Evolutionary conservation across 2,113 vertebrate genomes (phyloP).

Genomic region (Hystrix brachyura): DNA sequence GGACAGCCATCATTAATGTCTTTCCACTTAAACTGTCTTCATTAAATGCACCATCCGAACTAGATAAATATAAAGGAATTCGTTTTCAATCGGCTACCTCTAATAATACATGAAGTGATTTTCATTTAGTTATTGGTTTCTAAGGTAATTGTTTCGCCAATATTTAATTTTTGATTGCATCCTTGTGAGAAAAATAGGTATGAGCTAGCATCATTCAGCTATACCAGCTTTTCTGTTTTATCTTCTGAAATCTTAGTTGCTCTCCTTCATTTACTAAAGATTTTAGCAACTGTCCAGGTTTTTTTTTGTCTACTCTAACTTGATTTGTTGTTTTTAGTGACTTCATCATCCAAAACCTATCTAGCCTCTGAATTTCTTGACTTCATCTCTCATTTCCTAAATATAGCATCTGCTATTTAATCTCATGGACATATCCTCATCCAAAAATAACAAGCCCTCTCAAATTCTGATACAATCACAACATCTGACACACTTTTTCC

Average conservation of each 20-base stretch:
- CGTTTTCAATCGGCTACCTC: background rate
- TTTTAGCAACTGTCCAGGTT: background rate
- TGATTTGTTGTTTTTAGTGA: background rate
- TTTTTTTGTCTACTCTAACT: background rate
- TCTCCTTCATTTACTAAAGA: background rate
- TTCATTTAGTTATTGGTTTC: conserved; percentile 45
- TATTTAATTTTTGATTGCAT: conserved; percentile 57
- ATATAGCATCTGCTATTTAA: background rate
- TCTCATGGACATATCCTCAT: background rate
- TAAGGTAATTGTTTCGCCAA: conserved; percentile 56
- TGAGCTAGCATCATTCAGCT: background rate
- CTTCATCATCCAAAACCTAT: background rate
- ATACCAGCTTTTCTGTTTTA: background rate
- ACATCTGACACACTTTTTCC: background rate
- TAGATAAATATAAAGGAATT: conserved; percentile 44
- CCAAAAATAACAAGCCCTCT: background rate
- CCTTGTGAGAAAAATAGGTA: background rate
- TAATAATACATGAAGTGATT: conserved; percentile 25
- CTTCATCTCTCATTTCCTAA: background rate
- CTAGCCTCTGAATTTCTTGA: background rate
- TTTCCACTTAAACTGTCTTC: background rate
- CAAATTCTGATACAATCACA: background rate
- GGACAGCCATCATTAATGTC: conserved; percentile 11
- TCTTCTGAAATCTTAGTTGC: background rate
- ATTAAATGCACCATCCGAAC: conserved; percentile 49